Evolutionary conservation across 2,797 vertebrate species (phyloP).

Genomic region (Echiichthys vipera): DNA sequence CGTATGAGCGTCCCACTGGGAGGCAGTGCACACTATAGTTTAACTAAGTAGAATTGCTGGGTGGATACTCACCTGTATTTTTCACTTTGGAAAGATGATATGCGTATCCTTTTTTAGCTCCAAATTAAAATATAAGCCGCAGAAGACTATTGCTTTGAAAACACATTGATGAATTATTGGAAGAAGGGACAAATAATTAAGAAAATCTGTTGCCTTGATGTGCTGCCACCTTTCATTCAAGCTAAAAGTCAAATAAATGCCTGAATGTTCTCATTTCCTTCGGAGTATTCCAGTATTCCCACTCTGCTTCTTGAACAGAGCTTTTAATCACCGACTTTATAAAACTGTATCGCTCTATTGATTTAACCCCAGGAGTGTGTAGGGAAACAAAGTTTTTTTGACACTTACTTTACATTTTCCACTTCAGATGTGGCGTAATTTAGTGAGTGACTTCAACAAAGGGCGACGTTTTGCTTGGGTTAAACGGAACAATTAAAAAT

Average conservation of each 20-base stretch:
- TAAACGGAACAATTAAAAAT: constrained; percentile 84
- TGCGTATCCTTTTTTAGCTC: background rate
- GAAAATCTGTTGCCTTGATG: background rate
- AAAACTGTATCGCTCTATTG: constrained; percentile 52
- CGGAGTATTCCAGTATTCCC: constrained; percentile 40
- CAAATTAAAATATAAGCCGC: background rate
- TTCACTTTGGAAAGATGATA: background rate
- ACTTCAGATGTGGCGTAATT: constrained; percentile 78
- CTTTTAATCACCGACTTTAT: constrained; percentile 57
- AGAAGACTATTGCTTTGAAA: background rate
- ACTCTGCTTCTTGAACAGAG: constrained; percentile 35
- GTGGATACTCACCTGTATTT: background rate
- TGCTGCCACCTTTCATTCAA: background rate
- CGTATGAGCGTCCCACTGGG: constrained; percentile 28
- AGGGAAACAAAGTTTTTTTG: constrained; percentile 44
- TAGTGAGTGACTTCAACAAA: constrained; percentile 75
- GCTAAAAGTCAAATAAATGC: background rate
- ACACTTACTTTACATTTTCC: constrained; percentile 75
- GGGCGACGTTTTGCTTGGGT: constrained; percentile 83
- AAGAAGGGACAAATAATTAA: background rate
- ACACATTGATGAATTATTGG: background rate
- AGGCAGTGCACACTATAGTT: constrained; percentile 35
- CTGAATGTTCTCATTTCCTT: constrained; percentile 38
- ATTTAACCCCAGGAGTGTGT: constrained; percentile 47
- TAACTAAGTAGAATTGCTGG: background rate